These are phyloP conservation scores for Avahi laniger DNA, from an alignment of 2,797 vertebrate genomes.

Conservation along the genomic window DNA sequence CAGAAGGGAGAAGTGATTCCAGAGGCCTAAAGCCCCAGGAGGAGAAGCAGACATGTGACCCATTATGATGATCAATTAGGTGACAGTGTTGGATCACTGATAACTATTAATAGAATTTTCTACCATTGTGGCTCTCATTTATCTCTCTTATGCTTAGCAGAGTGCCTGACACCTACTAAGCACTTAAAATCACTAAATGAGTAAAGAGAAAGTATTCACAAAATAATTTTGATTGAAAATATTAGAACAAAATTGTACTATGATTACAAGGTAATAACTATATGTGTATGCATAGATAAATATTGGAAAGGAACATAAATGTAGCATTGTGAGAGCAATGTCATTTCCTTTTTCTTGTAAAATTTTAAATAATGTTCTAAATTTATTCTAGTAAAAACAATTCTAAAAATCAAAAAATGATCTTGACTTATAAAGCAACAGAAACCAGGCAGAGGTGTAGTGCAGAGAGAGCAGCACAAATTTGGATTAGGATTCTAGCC, in stretches of 20 bases:
- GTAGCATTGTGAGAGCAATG: neutral
- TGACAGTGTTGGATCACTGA: slow-evolving; percentile 12
- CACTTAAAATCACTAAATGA: slow-evolving; percentile 39
- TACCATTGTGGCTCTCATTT: neutral
- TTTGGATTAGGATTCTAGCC: neutral
- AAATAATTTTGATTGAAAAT: slow-evolving; percentile 28
- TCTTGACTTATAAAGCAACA: neutral
- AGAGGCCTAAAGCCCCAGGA: neutral
- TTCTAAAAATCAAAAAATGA: neutral
- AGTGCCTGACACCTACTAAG: slow-evolving; percentile 51
- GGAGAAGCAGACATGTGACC: neutral
- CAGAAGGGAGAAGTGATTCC: neutral
- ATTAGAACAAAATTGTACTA: neutral
- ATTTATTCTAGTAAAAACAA: neutral
- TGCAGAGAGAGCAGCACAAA: neutral
- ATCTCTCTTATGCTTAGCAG: neutral
- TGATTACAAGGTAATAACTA: neutral
- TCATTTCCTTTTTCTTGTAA: neutral
- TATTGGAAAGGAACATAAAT: neutral
- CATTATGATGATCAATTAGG: slow-evolving; percentile 56
- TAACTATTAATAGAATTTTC: neutral
- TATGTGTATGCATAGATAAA: neutral
- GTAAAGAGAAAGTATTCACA: slow-evolving; percentile 34
- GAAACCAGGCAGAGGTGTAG: neutral
- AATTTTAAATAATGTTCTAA: neutral